Percentiles rank a stretch among this genome's conserved stretches.
Evolutionary conservation across 2,888 invertebrate genomes (phyloP).

Genomic region (Perithous albicinctus): DNA sequence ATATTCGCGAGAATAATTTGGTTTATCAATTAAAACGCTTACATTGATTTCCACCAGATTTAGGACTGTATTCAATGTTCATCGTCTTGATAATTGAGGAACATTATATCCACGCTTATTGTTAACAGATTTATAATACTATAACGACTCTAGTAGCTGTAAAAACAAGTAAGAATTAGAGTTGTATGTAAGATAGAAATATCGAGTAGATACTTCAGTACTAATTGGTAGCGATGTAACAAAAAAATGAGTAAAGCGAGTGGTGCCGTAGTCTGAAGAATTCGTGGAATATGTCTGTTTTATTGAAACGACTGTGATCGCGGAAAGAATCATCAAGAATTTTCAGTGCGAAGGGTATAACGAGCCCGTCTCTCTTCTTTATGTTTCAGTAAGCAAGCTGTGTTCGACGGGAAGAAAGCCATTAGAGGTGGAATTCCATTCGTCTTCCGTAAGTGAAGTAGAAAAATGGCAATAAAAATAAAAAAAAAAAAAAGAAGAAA

Average conservation of each 20-base stretch:
- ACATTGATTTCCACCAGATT: no score
- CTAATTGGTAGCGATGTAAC: not conserved
- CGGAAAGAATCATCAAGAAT: constrained; percentile 54
- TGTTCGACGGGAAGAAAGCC: constrained; percentile 98
- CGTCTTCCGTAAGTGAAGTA: constrained; percentile 95
- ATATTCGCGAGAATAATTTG: no score
- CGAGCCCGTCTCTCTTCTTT: constrained; percentile 65
- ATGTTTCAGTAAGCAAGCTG: constrained; percentile 94
- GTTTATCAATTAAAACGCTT: no score
- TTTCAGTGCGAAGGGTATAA: constrained; percentile 9
- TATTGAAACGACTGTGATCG: constrained; percentile 21
- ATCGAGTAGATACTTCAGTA: not conserved
- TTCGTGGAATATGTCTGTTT: constrained; percentile 19
- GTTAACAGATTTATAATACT: not conserved
- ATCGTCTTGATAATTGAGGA: no score
- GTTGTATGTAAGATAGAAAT: not conserved
- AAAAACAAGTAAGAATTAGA: not conserved
- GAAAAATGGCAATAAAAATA: constrained; percentile 50
- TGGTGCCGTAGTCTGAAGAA: constrained; percentile 17
- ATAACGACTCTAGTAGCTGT: not conserved
- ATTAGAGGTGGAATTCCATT: constrained; percentile 98
- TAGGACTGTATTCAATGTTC: no score
- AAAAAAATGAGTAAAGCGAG: not conserved
- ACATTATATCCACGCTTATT: no score
- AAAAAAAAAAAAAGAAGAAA: no score